Conservation (phyloP, 2,797 vertebrate species). For the Channa striata region DNA sequence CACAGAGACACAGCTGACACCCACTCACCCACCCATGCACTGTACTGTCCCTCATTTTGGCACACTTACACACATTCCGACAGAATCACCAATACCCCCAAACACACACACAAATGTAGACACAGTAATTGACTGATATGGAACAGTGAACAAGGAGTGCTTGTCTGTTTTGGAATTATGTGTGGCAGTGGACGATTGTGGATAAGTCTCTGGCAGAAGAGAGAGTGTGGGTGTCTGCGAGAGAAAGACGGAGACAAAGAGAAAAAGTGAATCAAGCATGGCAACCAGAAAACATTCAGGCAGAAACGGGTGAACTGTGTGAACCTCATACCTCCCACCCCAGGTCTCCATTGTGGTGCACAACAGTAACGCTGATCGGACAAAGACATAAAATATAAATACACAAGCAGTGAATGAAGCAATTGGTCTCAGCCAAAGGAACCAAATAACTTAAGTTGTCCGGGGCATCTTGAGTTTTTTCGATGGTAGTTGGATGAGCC, state of each 20-base stretch:
- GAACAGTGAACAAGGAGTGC: slow-evolving; percentile 79
- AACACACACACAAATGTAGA: slow-evolving; percentile 45
- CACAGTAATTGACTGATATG: slow-evolving; percentile 77
- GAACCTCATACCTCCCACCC: slow-evolving; percentile 60
- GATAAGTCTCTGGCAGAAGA: slow-evolving; percentile 65
- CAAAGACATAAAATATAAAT: slow-evolving; percentile 68
- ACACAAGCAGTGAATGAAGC: slow-evolving; percentile 53
- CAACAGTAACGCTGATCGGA: slow-evolving; percentile 40
- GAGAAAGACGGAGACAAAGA: slow-evolving; percentile 51
- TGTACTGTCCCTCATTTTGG: slow-evolving; percentile 55
- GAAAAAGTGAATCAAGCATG: slow-evolving; percentile 57
- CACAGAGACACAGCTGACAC: slow-evolving; percentile 50
- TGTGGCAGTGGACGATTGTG: slow-evolving; percentile 68
- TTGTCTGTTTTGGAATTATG: slow-evolving; percentile 78
- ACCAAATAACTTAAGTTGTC: slow-evolving; percentile 59
- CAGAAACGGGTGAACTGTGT: slow-evolving; percentile 61
- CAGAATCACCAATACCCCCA: slow-evolving; percentile 45
- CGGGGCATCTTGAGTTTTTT: slow-evolving; percentile 57
- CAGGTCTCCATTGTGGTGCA: slow-evolving; percentile 52
- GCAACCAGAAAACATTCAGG: slow-evolving; percentile 65
- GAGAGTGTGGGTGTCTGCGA: slow-evolving; percentile 59
- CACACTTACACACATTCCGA: slow-evolving; percentile 63
- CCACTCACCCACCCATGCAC: slow-evolving; percentile 53
- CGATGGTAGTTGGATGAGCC: slow-evolving; percentile 45
- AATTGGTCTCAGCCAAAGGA: slow-evolving; percentile 52